A percentile compares a stretch with the other conserved stretches of the same genome.
phyloP scores from a whole-genome alignment of 2,888 invertebrate species.

The Nymphalis c-album region DNA sequence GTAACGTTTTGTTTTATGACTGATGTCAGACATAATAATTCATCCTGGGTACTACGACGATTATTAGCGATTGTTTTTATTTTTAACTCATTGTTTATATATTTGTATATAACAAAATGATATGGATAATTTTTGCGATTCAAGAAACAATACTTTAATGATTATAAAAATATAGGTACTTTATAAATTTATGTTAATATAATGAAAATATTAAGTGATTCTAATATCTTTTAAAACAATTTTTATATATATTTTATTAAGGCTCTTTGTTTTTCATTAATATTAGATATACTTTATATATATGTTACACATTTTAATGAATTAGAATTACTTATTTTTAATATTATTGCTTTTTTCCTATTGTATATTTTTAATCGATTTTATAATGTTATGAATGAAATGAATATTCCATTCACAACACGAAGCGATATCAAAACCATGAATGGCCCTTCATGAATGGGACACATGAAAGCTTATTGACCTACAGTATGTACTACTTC shows the following conservation, averaged over 20 bases:
- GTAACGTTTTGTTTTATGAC: conserved; percentile 30
- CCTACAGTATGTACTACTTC: conserved; percentile 47
- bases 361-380: neutral
- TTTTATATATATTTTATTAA: too few relatives aligned
- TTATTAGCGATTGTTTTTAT: conserved; percentile 8
- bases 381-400: conserved; percentile 23
- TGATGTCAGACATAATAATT: conserved; percentile 30
- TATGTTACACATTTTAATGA: neutral
- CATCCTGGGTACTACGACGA: conserved; percentile 4
- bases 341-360: neutral
- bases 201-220: too few relatives aligned
- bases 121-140: too few relatives aligned
- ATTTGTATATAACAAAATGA: too few relatives aligned
- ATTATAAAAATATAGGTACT: too few relatives aligned
- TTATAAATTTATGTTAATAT: too few relatives aligned
- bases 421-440: conserved; percentile 46
- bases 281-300: too few relatives aligned
- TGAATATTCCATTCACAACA: conserved; percentile 40
- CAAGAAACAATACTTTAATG: too few relatives aligned
- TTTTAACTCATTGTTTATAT: neutral
- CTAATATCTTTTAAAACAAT: too few relatives aligned
- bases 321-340: neutral
- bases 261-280: too few relatives aligned
- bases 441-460: conserved; percentile 68
- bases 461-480: conserved; percentile 60